Evolutionary conservation across 2,888 invertebrate genomes (phyloP).

Genomic region (Noctuana brunneofusca): DNA sequence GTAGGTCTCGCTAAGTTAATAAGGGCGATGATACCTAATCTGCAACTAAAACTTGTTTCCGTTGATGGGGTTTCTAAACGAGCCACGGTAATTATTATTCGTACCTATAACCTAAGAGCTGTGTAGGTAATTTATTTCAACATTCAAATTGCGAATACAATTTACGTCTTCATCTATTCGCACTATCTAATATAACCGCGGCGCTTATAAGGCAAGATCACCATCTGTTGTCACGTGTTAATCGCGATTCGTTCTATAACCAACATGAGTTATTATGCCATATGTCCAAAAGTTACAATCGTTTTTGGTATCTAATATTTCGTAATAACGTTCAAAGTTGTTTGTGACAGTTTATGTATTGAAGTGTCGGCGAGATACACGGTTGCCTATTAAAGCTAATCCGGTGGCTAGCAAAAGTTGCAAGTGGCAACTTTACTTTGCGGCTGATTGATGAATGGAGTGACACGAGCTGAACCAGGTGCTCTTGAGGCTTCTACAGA

Average conservation of each 20-base stretch:
- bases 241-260: conserved; percentile 64
- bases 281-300: conserved; percentile 43
- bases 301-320: conserved; percentile 42
- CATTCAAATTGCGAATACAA: conserved; percentile 38
- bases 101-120: conserved; percentile 16
- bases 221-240: conserved; percentile 60
- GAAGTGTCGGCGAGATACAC: conserved; percentile 47
- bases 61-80: conserved; percentile 19
- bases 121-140: conserved; percentile 32
- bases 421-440: conserved; percentile 62
- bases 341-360: conserved; percentile 36
- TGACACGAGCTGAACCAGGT: conserved; percentile 65
- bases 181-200: conserved; percentile 43
- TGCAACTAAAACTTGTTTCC: conserved; percentile 13
- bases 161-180: conserved; percentile 52
- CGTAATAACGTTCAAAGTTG: conserved; percentile 50
- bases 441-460: conserved; percentile 68
- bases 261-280: conserved; percentile 52
- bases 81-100: conserved; percentile 26
- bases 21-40: conserved; percentile 32
- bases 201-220: conserved; percentile 54
- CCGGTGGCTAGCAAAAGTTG: conserved; percentile 57
- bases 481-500: conserved; percentile 63
- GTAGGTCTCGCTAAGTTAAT: conserved; percentile 23
- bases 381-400: conserved; percentile 61